Base-by-base conservation (phyloP, 1,140 invertebrate genomes). In the Arctopsyche grandis region DNA sequence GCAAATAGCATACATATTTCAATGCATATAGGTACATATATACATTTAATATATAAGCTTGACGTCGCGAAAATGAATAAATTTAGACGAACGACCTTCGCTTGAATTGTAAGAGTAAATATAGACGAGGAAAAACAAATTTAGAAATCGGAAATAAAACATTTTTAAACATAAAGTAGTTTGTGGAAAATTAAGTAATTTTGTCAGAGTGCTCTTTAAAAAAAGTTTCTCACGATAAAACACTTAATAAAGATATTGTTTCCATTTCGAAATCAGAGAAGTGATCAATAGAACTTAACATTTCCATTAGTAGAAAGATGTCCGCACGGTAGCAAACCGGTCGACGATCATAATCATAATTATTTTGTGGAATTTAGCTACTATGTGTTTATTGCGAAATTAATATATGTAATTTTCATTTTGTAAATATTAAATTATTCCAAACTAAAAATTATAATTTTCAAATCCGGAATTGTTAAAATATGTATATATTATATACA, bases 61-160 rank as follows among this genome's bases (percentile, higher is more conserved):
- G 63, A 66, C 63, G 63, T 66, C 38, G 69, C 24, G 24, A 52
- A 44, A 74, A 74, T 56, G 71, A 74, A 74, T 74, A 74, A 56
- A 74, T 74, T 74, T 74, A 74, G 71, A 14, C 4, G 22, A 56
- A 74, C 22, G 71, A 74, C 71, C 71, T 74, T 74, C 46, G 44
- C 44, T 24, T 56, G 71, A 74, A 74, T 29, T 74, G 43, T 48
- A 14, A 21, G 43, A 56, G 43, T 74, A 74, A 74, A 74, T 71
- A 24, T 71, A 71, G 69, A 29, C 63, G 63, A 7, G 19, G 63
- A 26, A 66, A 66, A 66, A 29, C 21, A 26, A 26, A 66, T 66
- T 24, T 66, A 66, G 63, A 66, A 66, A 66, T 66, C 63, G 63
- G 63, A 66, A 66, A 66, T 66, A 52, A 52, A 52, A 52, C 48